Conservation (phyloP, 2,888 invertebrate genomes). For the Perdita meconis region DNA sequence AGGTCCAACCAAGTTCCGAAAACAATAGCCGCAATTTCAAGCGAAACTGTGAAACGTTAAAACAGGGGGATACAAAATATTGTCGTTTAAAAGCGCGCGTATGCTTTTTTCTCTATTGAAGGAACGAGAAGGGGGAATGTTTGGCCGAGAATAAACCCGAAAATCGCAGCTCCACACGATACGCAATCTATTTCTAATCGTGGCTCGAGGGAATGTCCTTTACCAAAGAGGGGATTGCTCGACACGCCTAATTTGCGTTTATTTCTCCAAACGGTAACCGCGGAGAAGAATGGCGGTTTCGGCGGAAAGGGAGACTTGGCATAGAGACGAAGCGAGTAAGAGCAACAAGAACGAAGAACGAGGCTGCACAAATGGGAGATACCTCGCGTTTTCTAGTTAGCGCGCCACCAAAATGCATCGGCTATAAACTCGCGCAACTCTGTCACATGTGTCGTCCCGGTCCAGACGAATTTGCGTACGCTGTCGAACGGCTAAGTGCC, state of each 20-base stretch:
- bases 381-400: conserved; percentile 16
- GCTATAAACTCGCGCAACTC: conserved; percentile 21
- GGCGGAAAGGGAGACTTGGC: conserved; percentile 54
- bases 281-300: conserved; percentile 51
- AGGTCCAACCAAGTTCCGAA: conserved; percentile 7
- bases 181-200: conserved; percentile 61
- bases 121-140: conserved; percentile 6
- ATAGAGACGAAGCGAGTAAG: conserved; percentile 39
- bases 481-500: too few relatives aligned
- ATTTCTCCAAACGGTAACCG: conserved; percentile 46
- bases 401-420: conserved; percentile 38
- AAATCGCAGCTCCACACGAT: conserved; percentile 7
- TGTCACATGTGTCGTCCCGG: background rate
- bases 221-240: conserved; percentile 47
- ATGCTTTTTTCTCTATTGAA: conserved; percentile 17
- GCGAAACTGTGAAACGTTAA: conserved; percentile 27
- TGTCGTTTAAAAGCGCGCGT: conserved; percentile 28
- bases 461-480: too few relatives aligned
- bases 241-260: conserved; percentile 67
- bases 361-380: conserved; percentile 15
- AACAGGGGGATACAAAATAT: conserved; percentile 30
- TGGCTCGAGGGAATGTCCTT: conserved; percentile 36
- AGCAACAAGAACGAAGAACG: conserved; percentile 46
- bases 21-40: conserved; percentile 7
- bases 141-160: conserved; percentile 31